Percentiles rank a stretch among this genome's conserved stretches.
These are phyloP conservation scores for Drosophila parthenogenetica DNA, from an alignment of 2,888 invertebrate species.

Conservation along the genomic window DNA sequence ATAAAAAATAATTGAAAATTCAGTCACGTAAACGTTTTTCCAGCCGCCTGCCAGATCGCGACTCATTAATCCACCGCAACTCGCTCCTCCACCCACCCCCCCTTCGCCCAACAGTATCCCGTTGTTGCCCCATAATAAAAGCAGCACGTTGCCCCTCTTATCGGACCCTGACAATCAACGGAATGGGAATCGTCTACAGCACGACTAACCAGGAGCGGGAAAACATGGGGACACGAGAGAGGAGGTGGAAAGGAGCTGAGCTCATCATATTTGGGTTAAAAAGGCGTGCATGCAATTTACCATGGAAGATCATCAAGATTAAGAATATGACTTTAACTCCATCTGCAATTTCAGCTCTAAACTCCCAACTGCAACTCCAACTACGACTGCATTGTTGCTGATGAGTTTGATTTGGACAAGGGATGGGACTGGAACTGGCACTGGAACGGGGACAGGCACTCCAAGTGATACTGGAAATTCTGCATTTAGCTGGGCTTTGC, in stretches of 20 bases:
- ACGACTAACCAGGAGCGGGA: neutral
- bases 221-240: neutral
- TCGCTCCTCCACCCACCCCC: conserved; percentile 7
- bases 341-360: conserved; percentile 19
- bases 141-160: conserved; percentile 57
- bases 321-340: conserved; percentile 37
- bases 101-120: neutral
- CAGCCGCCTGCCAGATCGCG: conserved; percentile 69
- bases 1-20: conserved; percentile 79
- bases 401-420: conserved; percentile 58
- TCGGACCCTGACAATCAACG: conserved; percentile 58
- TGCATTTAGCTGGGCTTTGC: conserved; percentile 21
- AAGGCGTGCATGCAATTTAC: conserved; percentile 74
- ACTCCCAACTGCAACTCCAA: conserved; percentile 5
- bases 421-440: conserved; percentile 6
- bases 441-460: no score
- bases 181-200: conserved; percentile 20
- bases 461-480: conserved; percentile 5
- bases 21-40: conserved; percentile 76
- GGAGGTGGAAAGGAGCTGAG: neutral
- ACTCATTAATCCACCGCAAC: conserved; percentile 67
- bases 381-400: conserved; percentile 30
- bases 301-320: conserved; percentile 68
- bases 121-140: conserved; percentile 49
- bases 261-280: conserved; percentile 72